A percentile compares a stretch with the other conserved stretches of the same genome.
Evolutionary conservation across 2,888 invertebrate species (phyloP).

Genomic region (Tillus elongatus): DNA sequence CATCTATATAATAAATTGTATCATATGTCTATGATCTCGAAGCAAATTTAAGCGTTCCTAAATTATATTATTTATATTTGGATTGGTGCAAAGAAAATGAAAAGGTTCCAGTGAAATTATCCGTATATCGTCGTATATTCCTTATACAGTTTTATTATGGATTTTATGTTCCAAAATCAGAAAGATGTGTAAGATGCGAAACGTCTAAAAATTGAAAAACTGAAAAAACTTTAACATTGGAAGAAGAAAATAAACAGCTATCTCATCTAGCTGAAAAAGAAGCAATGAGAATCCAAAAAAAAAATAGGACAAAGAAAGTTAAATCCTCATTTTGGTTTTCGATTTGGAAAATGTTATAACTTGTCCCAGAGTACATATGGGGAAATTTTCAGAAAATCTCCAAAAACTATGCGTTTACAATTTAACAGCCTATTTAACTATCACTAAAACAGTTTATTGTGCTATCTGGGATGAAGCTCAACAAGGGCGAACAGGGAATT

Average conservation of each 20-base stretch:
- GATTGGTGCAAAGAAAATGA: slow-evolving; percentile 15
- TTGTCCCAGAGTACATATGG: slow-evolving; percentile 16
- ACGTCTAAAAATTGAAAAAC: slow-evolving; percentile 13
- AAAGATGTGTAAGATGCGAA: slow-evolving; percentile 13
- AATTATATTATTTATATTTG: too few species aligned
- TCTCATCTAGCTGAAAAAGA: slow-evolving; percentile 13
- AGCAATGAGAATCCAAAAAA: slow-evolving; percentile 8
- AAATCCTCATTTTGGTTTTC: slow-evolving; percentile 8
- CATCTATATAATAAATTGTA: too few species aligned
- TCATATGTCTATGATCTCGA: too few species aligned
- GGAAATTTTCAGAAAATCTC: slow-evolving; percentile 16
- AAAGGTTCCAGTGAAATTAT: slow-evolving; percentile 13
- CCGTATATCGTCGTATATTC: slow-evolving; percentile 16
- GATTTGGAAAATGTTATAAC: slow-evolving; percentile 21
- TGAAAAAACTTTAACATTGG: slow-evolving; percentile 10
- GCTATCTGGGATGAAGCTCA: slow-evolving; percentile 18
- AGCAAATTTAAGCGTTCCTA: too few species aligned
- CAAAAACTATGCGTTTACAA: slow-evolving; percentile 19
- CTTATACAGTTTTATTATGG: slow-evolving; percentile 17
- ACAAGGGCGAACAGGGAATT: slow-evolving; percentile 19
- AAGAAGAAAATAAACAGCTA: slow-evolving; percentile 12
- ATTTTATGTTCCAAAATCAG: slow-evolving; percentile 16
- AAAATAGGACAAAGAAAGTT: slow-evolving; percentile 9
- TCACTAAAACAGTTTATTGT: slow-evolving; percentile 18
- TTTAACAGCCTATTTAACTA: slow-evolving; percentile 18